phyloP scores from a whole-genome alignment of 2,113 vertebrate genomes.

The Aldabrachelys gigantea region DNA sequence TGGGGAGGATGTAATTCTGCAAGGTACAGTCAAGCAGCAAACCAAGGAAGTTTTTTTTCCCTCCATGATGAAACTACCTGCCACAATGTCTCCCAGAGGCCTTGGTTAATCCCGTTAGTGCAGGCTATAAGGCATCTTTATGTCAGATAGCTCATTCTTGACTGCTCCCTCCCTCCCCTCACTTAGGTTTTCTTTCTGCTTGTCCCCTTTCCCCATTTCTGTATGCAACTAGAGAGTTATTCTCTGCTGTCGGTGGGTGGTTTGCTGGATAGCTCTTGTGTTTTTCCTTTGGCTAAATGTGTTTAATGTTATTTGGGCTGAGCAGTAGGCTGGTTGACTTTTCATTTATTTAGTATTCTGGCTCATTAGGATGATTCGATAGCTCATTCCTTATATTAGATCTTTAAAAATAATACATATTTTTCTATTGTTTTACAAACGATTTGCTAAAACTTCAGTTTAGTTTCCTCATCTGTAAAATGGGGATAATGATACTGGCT shows the following conservation, averaged over 20 bases:
- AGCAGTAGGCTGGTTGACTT: background rate
- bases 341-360: background rate
- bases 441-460: background rate
- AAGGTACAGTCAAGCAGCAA: background rate
- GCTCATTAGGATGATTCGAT: background rate
- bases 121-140: background rate
- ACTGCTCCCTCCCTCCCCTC: background rate
- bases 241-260: background rate
- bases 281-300: background rate
- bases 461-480: background rate
- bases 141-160: background rate
- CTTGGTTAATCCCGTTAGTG: background rate
- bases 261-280: background rate
- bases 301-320: background rate
- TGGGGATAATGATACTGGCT: background rate
- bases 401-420: background rate
- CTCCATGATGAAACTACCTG: background rate
- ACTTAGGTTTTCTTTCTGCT: background rate
- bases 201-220: background rate
- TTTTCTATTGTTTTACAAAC: background rate
- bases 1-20: background rate
- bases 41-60: background rate
- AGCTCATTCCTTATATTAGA: background rate
- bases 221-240: background rate
- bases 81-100: background rate